Evolutionary conservation across 2,888 invertebrate genomes (phyloP).

Genomic region (Yponomeuta sedellus): DNA sequence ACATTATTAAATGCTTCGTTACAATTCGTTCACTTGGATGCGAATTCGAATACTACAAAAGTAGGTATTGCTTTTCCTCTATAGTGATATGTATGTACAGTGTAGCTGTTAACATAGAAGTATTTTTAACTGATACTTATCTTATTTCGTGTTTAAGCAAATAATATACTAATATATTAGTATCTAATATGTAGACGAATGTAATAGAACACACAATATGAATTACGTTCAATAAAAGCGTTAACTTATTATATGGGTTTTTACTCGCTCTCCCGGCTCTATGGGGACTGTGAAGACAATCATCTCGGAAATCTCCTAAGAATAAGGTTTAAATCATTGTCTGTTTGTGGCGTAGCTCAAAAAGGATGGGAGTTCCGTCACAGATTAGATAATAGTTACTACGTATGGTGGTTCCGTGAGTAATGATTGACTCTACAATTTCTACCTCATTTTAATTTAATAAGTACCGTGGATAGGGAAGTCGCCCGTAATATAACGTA

Average conservation of each 20-base stretch:
- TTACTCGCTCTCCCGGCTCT: slow-evolving; percentile 18
- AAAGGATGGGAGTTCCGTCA: neutral
- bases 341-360: neutral
- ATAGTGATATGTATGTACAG: slow-evolving; percentile 26
- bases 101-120: slow-evolving; percentile 28
- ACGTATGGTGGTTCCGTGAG: too few species aligned
- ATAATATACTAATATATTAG: slow-evolving; percentile 29
- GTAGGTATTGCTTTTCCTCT: neutral
- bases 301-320: neutral
- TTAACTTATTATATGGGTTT: slow-evolving; percentile 51
- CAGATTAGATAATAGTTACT: too few species aligned
- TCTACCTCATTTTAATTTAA: too few species aligned
- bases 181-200: slow-evolving; percentile 51
- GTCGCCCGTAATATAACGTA: too few species aligned
- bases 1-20: neutral
- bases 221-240: slow-evolving; percentile 73
- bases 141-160: slow-evolving; percentile 22
- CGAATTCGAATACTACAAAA: neutral
- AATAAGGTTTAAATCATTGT: neutral
- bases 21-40: neutral
- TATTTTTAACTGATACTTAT: slow-evolving; percentile 50
- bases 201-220: slow-evolving; percentile 55
- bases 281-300: neutral
- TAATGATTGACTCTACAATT: too few species aligned
- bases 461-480: too few species aligned